Evolutionary conservation across 2,888 invertebrate species (phyloP), one percentile per base, ranked within the genome.

Genomic region (Saturnia pavonia): DNA sequence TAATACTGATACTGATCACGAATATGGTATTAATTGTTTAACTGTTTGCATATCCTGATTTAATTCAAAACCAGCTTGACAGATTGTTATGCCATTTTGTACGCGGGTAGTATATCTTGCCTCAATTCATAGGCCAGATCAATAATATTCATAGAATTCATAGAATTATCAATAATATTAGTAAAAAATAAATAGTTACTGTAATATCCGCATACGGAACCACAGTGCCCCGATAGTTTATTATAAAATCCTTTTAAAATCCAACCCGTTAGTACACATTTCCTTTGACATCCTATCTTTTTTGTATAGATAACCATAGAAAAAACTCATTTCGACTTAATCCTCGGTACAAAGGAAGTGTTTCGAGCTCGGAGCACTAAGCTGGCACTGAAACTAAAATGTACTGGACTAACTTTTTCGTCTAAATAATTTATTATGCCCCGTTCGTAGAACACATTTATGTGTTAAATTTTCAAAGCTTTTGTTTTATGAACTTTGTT

Each of bases 281-380:
- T 67, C 70, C 66, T 70, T 69, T 57, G 67, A 70, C 70, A 57
- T 40, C 57, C 68, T 67, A 45, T 60, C 66, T 45, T 65, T 71
- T 60, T 60, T 48, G 67, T 60, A 60, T 27, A 60, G 57, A 27
- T 60, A 27, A 14, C 67, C 69, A 67, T 69, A 63, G 69, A 45
- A 69, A 72, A 72, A 73, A 71, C 71, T 73, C 73, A 70, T 73
- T 73, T 71, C 45, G 68, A 34, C 68, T 70, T 70, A 71, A 73
- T 71, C 71, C 73, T 45, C 68, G 71, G 69, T 54, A 66, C 45
- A 73, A 73, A 71, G 71, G 70, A 71, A 73, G 68, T 73, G 69
- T 71, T 65, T 69, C 68, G 69, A 68, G 63, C 65, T 51, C 27
- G 54, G 67, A 54, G 69, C 66, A 69, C 66, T 67, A 67, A 69